Conservation (phyloP, 2,797 vertebrate genomes). For the Rhyacichthys aspro region DNA sequence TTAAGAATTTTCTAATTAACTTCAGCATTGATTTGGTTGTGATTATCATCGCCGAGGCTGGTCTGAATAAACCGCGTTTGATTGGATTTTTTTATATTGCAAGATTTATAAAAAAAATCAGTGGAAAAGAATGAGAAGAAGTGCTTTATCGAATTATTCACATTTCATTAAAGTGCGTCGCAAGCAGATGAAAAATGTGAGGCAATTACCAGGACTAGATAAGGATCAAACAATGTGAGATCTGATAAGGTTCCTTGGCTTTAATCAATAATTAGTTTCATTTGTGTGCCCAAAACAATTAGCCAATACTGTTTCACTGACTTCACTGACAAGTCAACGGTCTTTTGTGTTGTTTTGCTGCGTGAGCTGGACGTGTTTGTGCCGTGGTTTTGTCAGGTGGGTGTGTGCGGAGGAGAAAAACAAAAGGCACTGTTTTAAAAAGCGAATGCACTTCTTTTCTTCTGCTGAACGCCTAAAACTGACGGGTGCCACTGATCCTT, state of each 20-base stretch:
- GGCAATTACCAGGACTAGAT: slow-evolving; percentile 42
- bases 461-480: not conserved
- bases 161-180: slow-evolving; percentile 32
- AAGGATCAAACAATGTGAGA: slow-evolving; percentile 24
- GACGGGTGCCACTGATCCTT: not conserved
- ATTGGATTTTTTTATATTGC: too few species aligned
- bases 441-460: not conserved
- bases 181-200: slow-evolving; percentile 17
- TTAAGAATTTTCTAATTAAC: too few species aligned
- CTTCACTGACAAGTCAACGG: not conserved
- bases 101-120: not conserved
- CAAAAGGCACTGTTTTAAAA: slow-evolving; percentile 4
- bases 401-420: slow-evolving; percentile 21
- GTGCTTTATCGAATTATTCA: slow-evolving; percentile 23
- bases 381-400: not conserved
- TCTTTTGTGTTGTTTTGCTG: slow-evolving; percentile 7
- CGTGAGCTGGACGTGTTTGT: not conserved
- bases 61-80: slow-evolving; percentile 28
- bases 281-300: slow-evolving; percentile 19
- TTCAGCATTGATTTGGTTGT: too few species aligned
- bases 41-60: not conserved
- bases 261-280: slow-evolving; percentile 48
- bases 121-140: slow-evolving; percentile 19
- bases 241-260: slow-evolving; percentile 40
- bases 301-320: not conserved